Percentiles rank a stretch among this genome's conserved stretches.
Conservation (phyloP, 1,140 invertebrate genomes). For the Pantala flavescens region DNA sequence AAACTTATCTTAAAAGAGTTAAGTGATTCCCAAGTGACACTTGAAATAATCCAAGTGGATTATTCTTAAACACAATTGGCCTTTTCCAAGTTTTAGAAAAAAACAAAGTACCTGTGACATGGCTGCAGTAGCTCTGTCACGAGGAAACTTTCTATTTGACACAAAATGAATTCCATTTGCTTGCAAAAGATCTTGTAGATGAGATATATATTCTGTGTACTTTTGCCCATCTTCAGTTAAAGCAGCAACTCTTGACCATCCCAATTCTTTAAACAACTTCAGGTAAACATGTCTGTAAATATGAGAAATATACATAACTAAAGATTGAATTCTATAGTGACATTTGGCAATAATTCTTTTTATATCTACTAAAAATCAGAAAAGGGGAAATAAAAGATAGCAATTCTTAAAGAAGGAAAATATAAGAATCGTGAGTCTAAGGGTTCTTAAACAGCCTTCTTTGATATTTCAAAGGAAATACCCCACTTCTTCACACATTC, state of each 20-base stretch:
- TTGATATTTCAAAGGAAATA: no score
- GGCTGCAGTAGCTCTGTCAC: slow-evolving; percentile 34
- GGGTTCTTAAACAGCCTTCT: no score
- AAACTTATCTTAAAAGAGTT: no score
- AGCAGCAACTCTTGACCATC: slow-evolving; percentile 60
- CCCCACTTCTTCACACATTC: no score
- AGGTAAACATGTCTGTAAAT: slow-evolving; percentile 48
- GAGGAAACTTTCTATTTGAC: slow-evolving; percentile 58
- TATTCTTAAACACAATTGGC: no score
- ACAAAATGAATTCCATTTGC: slow-evolving; percentile 52
- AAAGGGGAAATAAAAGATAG: neutral
- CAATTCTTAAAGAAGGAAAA: no score
- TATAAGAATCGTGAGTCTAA: no score
- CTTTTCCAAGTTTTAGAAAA: no score
- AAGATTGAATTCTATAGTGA: neutral
- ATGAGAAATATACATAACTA: slow-evolving; percentile 15
- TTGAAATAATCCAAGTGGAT: no score
- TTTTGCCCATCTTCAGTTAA: slow-evolving; percentile 70
- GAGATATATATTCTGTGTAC: slow-evolving; percentile 66
- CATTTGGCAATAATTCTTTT: neutral
- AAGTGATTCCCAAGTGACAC: no score
- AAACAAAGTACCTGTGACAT: slow-evolving; percentile 39
- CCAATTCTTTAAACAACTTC: slow-evolving; percentile 49
- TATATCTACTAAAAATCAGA: neutral
- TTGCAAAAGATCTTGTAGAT: slow-evolving; percentile 53